Evolutionary conservation across 2,888 invertebrate species (phyloP).

Genomic region (Tipula confusa): DNA sequence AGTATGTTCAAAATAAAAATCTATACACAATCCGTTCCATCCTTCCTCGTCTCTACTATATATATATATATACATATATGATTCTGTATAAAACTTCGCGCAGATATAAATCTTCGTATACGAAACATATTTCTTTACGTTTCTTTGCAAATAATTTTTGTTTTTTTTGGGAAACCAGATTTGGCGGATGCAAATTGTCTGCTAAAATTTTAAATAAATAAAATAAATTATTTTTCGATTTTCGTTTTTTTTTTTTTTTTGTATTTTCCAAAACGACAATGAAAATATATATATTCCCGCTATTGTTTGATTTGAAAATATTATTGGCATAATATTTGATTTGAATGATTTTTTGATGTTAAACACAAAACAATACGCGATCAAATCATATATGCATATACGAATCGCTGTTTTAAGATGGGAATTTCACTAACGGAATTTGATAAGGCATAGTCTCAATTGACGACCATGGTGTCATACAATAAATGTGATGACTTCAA

Average conservation of each 20-base stretch:
- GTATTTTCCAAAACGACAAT: neutral
- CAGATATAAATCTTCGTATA: neutral
- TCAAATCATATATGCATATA: no score
- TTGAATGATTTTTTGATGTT: neutral
- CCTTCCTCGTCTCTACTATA: neutral
- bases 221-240: conserved; percentile 5
- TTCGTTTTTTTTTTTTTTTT: no score
- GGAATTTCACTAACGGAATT: neutral
- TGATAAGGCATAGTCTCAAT: neutral
- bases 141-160: neutral
- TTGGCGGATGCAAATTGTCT: conserved; percentile 30
- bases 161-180: conserved; percentile 26
- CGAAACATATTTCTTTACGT: neutral
- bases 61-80: neutral
- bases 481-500: neutral
- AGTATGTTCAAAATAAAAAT: neutral
- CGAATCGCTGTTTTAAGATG: no score
- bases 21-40: conserved; percentile 9
- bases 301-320: neutral
- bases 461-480: neutral
- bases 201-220: conserved; percentile 25
- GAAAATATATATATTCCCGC: neutral
- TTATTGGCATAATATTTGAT: neutral
- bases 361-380: neutral
- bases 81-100: neutral